Conservation (phyloP, 2,888 invertebrate species). For the Caenorhabditis wallacei region DNA sequence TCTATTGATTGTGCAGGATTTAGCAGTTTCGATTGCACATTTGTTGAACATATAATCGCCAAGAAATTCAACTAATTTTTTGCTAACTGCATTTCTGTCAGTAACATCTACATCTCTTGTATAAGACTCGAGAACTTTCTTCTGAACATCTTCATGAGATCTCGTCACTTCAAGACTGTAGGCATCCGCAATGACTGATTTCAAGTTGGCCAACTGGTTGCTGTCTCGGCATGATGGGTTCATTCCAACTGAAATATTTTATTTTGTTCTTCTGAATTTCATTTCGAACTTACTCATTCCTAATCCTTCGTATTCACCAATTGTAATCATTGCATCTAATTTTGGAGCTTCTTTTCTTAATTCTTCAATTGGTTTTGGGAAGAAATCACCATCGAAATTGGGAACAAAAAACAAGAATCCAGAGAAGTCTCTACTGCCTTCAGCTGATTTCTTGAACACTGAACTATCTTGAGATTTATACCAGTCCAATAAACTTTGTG, state of each 20-base stretch:
- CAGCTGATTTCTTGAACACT: constrained; percentile 20
- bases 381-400: constrained; percentile 71
- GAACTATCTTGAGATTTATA: constrained; percentile 26
- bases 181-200: neutral
- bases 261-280: too few relatives aligned
- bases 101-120: constrained; percentile 30
- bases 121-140: constrained; percentile 48
- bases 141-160: constrained; percentile 18
- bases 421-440: constrained; percentile 5
- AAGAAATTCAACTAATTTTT: constrained; percentile 54
- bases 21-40: constrained; percentile 47
- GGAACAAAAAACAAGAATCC: constrained; percentile 68
- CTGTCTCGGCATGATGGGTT: neutral
- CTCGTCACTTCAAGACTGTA: constrained; percentile 2
- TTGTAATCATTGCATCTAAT: constrained; percentile 58
- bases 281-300: constrained; percentile 63
- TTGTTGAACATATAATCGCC: constrained; percentile 58
- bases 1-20: constrained; percentile 49
- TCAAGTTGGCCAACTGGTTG: neutral
- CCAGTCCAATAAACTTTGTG: constrained; percentile 53
- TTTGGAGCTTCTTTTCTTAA: constrained; percentile 67
- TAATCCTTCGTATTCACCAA: constrained; percentile 71
- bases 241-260: too few relatives aligned
- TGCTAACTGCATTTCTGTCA: constrained; percentile 24
- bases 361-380: constrained; percentile 67